phyloP scores from a whole-genome alignment of 1,140 invertebrate species.

The Coelopa frigida region DNA sequence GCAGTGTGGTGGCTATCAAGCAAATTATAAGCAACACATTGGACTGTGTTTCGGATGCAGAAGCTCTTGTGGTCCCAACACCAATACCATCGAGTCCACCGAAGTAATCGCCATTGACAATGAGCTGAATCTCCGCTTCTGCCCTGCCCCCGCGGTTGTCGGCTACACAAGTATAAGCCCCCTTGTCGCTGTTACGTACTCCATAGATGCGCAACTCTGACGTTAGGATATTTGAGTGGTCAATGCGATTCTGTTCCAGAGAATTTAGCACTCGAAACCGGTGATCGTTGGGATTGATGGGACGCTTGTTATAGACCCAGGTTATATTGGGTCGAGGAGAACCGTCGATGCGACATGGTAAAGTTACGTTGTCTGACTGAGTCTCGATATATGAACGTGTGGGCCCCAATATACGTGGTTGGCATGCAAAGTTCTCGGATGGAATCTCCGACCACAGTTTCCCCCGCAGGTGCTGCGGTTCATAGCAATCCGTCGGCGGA shows the following conservation, averaged over 20 bases:
- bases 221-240: constrained; percentile 14
- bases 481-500: constrained; percentile 59
- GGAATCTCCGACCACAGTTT: constrained; percentile 64
- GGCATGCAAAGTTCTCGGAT: constrained; percentile 75
- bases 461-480: constrained; percentile 58
- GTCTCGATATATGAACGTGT: constrained; percentile 50
- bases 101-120: constrained; percentile 49
- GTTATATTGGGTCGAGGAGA: constrained; percentile 67
- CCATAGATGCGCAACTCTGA: constrained; percentile 65
- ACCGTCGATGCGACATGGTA: constrained; percentile 70
- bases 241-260: constrained; percentile 15
- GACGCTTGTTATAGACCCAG: constrained; percentile 62
- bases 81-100: constrained; percentile 15
- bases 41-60: constrained; percentile 28
- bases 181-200: constrained; percentile 65
- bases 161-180: constrained; percentile 81
- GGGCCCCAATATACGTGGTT: constrained; percentile 61
- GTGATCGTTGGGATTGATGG: constrained; percentile 48
- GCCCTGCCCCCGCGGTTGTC: constrained; percentile 77
- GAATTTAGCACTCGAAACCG: constrained; percentile 43
- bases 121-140: constrained; percentile 55
- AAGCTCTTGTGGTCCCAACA: constrained; percentile 31
- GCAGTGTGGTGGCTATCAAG: constrained; percentile 50
- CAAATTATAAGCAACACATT: constrained; percentile 50
- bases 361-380: constrained; percentile 59